Conservation (phyloP, 2,113 vertebrate species). For the Cheilinus undulatus region DNA sequence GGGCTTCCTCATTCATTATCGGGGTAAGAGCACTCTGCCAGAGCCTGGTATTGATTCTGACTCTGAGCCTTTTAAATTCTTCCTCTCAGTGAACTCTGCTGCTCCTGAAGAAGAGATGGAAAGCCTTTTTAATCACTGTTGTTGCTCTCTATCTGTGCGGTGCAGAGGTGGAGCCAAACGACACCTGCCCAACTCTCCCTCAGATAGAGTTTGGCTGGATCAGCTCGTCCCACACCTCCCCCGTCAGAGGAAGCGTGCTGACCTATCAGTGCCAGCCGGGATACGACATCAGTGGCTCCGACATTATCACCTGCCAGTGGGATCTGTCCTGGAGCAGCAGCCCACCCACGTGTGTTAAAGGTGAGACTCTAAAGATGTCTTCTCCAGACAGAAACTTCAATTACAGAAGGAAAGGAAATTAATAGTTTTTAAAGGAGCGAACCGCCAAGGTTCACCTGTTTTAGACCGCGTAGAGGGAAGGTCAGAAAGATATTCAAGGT, state of each 20-base stretch:
- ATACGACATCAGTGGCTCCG: constrained; percentile 92
- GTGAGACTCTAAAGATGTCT: constrained; percentile 73
- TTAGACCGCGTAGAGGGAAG: neutral
- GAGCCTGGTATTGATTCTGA: neutral
- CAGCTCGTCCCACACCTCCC: constrained; percentile 90
- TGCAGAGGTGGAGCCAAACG: constrained; percentile 93
- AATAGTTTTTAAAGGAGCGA: too few relatives aligned
- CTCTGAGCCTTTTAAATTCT: too few relatives aligned
- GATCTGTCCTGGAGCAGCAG: constrained; percentile 93
- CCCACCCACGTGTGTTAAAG: constrained; percentile 91
- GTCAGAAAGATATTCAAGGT: too few relatives aligned
- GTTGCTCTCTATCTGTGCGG: constrained; percentile 7
- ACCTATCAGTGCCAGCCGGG: constrained; percentile 95
- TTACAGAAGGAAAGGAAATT: neutral
- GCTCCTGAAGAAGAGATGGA: neutral
- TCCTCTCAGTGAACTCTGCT: neutral
- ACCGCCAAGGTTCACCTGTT: too few relatives aligned
- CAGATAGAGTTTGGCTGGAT: constrained; percentile 91
- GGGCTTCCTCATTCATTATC: constrained; percentile 92
- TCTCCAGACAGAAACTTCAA: neutral
- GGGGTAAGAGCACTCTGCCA: constrained; percentile 74
- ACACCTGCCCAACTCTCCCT: constrained; percentile 90
- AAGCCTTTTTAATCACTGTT: neutral
- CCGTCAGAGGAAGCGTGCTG: constrained; percentile 91
- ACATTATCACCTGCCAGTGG: constrained; percentile 96